Evolutionary conservation across 2,888 invertebrate species (phyloP).

Genomic region (Hartigia nigra): DNA sequence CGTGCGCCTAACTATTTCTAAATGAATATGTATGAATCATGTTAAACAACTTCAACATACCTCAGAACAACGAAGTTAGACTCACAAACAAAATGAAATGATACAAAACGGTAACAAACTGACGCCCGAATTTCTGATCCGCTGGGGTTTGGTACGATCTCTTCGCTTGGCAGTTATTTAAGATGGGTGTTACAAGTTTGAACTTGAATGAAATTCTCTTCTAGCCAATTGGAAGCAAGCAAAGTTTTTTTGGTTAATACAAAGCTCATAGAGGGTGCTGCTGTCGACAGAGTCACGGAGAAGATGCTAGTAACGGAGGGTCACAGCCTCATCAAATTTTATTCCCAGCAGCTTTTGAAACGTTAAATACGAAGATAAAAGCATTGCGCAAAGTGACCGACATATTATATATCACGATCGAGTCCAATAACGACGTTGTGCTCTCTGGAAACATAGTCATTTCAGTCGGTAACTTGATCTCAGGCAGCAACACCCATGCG

Average conservation of each 20-base stretch:
- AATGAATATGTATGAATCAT: neutral
- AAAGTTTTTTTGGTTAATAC: neutral
- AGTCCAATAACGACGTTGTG: too few species aligned
- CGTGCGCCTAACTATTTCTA: neutral
- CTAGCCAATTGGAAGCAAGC: neutral
- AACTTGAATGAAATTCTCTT: neutral
- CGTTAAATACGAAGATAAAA: too few species aligned
- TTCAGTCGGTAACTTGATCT: too few species aligned
- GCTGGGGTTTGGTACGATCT: neutral
- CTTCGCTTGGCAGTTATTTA: neutral
- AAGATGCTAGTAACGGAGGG: neutral
- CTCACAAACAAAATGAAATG: neutral
- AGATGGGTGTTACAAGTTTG: slow-evolving; percentile 1
- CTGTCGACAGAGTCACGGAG: neutral
- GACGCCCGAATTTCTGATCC: neutral
- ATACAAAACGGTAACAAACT: neutral
- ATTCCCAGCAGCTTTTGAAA: too few species aligned
- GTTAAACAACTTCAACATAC: neutral
- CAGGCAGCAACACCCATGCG: too few species aligned
- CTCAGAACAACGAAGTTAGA: neutral
- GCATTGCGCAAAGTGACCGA: too few species aligned
- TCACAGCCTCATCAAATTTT: neutral
- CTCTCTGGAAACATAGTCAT: too few species aligned
- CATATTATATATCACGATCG: too few species aligned
- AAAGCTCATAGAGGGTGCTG: neutral